A percentile compares a stretch with the other conserved stretches of the same genome.
phyloP scores from a whole-genome alignment of 2,888 invertebrate species.

The Aproaerema taeniolella region DNA sequence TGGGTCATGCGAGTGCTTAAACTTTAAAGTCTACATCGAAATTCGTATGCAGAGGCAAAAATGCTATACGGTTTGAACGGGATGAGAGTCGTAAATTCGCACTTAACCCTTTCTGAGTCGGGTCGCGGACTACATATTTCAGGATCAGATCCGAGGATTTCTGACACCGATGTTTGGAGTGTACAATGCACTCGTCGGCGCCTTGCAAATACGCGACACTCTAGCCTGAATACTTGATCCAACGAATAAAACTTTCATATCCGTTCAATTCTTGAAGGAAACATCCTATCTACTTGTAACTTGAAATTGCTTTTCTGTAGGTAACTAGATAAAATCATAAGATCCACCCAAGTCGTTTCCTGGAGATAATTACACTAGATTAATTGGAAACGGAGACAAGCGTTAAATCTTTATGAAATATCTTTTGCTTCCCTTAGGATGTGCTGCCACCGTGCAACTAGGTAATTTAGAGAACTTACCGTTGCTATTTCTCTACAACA shows the following conservation, averaged over 20 bases:
- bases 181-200: slow-evolving; percentile 35
- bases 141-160: slow-evolving; percentile 40
- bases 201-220: slow-evolving; percentile 35
- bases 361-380: not conserved
- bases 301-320: slow-evolving; percentile 3
- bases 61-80: slow-evolving; percentile 41
- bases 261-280: not conserved
- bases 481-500: too few species aligned
- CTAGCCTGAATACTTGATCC: slow-evolving; percentile 23
- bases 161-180: slow-evolving; percentile 31
- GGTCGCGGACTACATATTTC: slow-evolving; percentile 45
- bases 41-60: slow-evolving; percentile 44
- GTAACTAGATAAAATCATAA: slow-evolving; percentile 2
- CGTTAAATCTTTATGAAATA: too few species aligned
- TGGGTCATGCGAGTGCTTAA: slow-evolving; percentile 15
- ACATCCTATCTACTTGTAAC: slow-evolving; percentile 5
- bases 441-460: too few species aligned
- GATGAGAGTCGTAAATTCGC: slow-evolving; percentile 46
- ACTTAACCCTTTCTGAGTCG: slow-evolving; percentile 37
- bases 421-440: too few species aligned
- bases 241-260: slow-evolving; percentile 10
- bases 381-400: slow-evolving; percentile 1
- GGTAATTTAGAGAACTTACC: too few species aligned
- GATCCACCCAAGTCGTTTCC: not conserved
- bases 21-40: slow-evolving; percentile 36